Evolutionary conservation across 2,113 vertebrate genomes (phyloP).

Genomic region (Erythrolamprus reginae): DNA sequence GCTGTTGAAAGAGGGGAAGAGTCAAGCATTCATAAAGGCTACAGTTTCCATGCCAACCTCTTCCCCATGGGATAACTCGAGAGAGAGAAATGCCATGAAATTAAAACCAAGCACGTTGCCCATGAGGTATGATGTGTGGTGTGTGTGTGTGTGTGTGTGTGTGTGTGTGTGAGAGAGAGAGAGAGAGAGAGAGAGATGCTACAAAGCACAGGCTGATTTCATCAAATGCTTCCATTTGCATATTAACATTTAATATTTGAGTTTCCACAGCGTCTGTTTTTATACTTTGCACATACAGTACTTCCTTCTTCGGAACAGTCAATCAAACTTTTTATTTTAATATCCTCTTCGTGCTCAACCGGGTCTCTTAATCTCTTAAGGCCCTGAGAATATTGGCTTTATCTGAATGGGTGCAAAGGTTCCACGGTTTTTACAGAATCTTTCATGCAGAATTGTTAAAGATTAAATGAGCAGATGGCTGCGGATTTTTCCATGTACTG

Average conservation of each 20-base stretch:
- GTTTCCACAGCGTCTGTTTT: background rate
- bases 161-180: background rate
- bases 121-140: background rate
- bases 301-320: background rate
- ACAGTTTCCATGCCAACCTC: slow-evolving; percentile 71
- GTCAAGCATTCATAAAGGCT: slow-evolving; percentile 43
- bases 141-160: background rate
- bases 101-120: slow-evolving; percentile 36
- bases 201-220: background rate
- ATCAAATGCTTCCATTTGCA: background rate
- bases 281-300: background rate
- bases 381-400: background rate
- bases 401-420: background rate
- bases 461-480: background rate
- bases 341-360: background rate
- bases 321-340: background rate
- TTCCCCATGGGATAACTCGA: slow-evolving; percentile 44
- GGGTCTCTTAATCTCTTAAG: background rate
- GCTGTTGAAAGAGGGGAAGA: slow-evolving; percentile 16
- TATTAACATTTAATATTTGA: background rate
- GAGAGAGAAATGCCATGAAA: slow-evolving; percentile 58
- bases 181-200: background rate
- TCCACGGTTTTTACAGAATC: background rate
- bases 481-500: background rate
- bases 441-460: background rate